Evolutionary conservation across 2,113 vertebrate species (phyloP), one percentile per base, ranked within the genome.

Genomic region (Poicephalus meyeri): DNA sequence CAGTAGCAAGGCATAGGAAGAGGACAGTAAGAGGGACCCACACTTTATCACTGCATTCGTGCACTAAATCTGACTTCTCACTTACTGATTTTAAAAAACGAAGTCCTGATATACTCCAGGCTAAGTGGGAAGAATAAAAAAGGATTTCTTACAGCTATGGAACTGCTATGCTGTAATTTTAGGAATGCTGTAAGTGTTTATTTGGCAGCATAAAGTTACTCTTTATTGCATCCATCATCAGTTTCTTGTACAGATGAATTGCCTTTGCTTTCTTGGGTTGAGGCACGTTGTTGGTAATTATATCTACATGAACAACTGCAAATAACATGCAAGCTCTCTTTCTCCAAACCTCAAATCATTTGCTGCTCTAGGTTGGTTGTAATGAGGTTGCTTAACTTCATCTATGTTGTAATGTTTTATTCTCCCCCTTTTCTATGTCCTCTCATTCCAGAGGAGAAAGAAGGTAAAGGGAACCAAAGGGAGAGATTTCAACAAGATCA

Each of bases 401-500:
- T 33, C 31, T 95, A 87, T 42, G 21, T 69, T 81, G 29, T 33
- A 39, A 52, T 42, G 33, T 84, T 87, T 91, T 82, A 63, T 77
- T 92, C 53, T 76, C 29, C 16, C 8, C 11, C 50, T 80, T 77
- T 85, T 72, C 39, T 60, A 47, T 24, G 72, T 49, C 10, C 9
- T 91, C 15, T 87, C 6, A 56, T 89, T 95, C 37, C 53, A 89
- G 53, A n/a, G 63, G 25, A 93, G 37, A 42, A 94, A 93, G 91
- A 89, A 95, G 42, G 42, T 80, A 88, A 94, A 95, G 60, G 74
- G 53, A 95, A 86, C 66, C 81, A 82, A 94, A 95, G 95, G 94
- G 93, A 97, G 89, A 96, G 74, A 89, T 96, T 97, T 93, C 81
- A 70, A 21, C 84, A 85, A 89, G 86, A 95, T 76, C 91, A 89